phyloP scores from a whole-genome alignment of 2,888 invertebrate genomes.

The Acanthosepion lycidas region DNA sequence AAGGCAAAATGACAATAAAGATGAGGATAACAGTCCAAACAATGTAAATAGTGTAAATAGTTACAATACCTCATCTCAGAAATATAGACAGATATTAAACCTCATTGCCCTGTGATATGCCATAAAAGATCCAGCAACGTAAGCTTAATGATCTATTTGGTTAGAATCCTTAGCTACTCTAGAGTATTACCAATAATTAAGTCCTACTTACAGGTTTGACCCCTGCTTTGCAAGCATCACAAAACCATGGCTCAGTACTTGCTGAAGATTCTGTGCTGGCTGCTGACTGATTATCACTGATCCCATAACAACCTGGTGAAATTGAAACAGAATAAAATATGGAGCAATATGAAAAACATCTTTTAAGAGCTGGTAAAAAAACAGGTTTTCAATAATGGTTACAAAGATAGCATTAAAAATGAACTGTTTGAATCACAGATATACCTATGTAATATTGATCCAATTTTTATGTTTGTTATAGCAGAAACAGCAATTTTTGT shows the following conservation, averaged over 20 bases:
- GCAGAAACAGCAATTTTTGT: too few species aligned
- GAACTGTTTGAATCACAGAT: neutral
- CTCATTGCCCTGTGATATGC: too few species aligned
- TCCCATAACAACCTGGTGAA: conserved; percentile 88
- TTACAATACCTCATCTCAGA: too few species aligned
- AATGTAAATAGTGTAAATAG: too few species aligned
- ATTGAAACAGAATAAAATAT: neutral
- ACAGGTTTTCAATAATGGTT: neutral
- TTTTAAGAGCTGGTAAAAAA: neutral
- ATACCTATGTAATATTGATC: too few species aligned
- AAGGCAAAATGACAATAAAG: too few species aligned
- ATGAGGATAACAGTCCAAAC: too few species aligned
- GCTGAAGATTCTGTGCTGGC: conserved; percentile 94
- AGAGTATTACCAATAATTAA: neutral
- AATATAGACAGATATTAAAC: too few species aligned
- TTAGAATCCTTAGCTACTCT: too few species aligned
- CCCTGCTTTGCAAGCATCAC: conserved; percentile 95
- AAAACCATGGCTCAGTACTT: conserved; percentile 99
- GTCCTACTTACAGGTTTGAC: conserved; percentile 82
- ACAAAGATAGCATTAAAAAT: neutral
- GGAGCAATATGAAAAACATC: neutral
- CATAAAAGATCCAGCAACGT: too few species aligned
- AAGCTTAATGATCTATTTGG: too few species aligned
- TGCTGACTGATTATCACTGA: conserved; percentile 91
- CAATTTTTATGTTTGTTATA: too few species aligned